phyloP scores from a whole-genome alignment of 2,113 vertebrate genomes.

The Zootoca vivipara region DNA sequence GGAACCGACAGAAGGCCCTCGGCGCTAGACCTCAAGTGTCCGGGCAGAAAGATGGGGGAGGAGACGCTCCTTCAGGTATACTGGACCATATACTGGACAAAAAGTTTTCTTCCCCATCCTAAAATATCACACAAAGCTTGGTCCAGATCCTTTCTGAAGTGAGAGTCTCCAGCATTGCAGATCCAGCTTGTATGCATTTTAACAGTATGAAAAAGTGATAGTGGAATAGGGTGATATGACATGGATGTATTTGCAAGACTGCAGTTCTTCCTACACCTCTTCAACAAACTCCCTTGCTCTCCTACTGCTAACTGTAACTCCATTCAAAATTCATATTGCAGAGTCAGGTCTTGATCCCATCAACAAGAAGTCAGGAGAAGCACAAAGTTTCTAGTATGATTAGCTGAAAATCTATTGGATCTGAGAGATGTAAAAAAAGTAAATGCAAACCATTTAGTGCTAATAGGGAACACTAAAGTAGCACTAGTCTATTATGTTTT shows the following conservation, averaged over 20 bases:
- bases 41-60: too few relatives aligned
- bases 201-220: background rate
- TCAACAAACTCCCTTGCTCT: background rate
- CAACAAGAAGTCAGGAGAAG: slow-evolving; percentile 21
- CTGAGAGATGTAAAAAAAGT: background rate
- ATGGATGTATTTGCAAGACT: background rate
- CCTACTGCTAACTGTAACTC: background rate
- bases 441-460: background rate
- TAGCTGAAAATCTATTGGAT: background rate
- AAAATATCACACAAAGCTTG: fast-evolving
- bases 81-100: too few relatives aligned
- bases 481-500: background rate
- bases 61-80: too few relatives aligned
- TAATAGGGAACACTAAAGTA: background rate
- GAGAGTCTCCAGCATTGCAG: slow-evolving; percentile 22
- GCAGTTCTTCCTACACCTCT: background rate
- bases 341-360: background rate
- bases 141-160: background rate
- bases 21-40: too few relatives aligned
- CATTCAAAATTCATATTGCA: slow-evolving; percentile 18
- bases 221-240: background rate
- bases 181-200: background rate
- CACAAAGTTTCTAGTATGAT: background rate
- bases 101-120: background rate
- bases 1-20: too few relatives aligned